Conservation (phyloP, 1,140 invertebrate species). For the Drosophila subpulchrella region DNA sequence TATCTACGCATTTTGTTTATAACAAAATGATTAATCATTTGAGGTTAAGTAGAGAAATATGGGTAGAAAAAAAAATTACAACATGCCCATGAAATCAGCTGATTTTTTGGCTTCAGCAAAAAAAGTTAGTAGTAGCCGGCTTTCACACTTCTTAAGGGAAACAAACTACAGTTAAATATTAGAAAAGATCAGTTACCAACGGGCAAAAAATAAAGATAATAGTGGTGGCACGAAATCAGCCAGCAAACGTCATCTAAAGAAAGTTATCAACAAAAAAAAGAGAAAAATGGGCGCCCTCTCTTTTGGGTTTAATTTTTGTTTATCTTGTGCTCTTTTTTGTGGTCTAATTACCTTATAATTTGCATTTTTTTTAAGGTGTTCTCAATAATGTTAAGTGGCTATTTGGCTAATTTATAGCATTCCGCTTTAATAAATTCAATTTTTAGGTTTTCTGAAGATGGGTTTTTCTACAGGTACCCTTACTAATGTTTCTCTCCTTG, state of each 20-base stretch:
- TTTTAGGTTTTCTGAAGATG: too few relatives aligned
- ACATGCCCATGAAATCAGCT: conserved; percentile 63
- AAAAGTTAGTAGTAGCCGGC: conserved; percentile 20
- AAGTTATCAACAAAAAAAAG: conserved; percentile 39
- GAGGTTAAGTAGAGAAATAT: conserved; percentile 26
- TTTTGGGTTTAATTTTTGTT: background rate
- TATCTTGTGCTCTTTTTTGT: background rate
- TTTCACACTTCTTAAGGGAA: too few relatives aligned
- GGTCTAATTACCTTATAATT: background rate
- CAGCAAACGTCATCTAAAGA: conserved; percentile 72
- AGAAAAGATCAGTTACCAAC: background rate
- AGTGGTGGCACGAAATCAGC: background rate
- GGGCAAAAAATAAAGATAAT: background rate
- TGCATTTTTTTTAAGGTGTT: background rate
- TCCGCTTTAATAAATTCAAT: background rate
- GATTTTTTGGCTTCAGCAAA: conserved; percentile 14
- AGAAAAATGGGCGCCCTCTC: conserved; percentile 1
- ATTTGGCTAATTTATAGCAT: background rate
- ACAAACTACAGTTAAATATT: background rate
- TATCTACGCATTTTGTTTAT: conserved; percentile 28
- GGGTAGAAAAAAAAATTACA: conserved; percentile 34
- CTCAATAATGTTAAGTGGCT: background rate
- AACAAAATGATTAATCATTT: conserved; percentile 11
- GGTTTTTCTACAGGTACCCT: too few relatives aligned
- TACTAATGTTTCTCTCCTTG: too few relatives aligned